phyloP scores from a whole-genome alignment of 2,888 invertebrate genomes.

The Agonopterix heracliana region DNA sequence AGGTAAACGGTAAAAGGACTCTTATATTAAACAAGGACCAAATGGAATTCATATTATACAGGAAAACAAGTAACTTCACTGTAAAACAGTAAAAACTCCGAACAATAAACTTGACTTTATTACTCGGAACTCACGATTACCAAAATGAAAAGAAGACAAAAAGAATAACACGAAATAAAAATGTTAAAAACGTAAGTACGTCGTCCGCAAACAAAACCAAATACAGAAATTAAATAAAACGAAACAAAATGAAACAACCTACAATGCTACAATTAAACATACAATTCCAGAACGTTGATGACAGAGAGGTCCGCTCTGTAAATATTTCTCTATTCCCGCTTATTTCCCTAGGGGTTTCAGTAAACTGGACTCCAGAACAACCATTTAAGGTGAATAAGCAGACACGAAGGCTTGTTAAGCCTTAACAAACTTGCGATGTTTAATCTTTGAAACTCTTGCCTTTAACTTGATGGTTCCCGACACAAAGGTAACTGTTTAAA shows the following conservation, averaged over 20 bases:
- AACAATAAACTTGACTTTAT: no score
- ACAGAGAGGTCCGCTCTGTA: conserved; percentile 32
- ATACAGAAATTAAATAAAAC: no score
- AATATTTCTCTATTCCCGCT: conserved; percentile 45
- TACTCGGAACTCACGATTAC: no score
- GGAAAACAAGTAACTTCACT: no score
- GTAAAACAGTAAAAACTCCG: no score
- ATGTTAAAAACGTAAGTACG: no score
- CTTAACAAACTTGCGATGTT: conserved; percentile 49
- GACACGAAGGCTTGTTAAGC: conserved; percentile 43
- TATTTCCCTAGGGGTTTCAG: conserved; percentile 49
- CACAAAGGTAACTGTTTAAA: conserved; percentile 31
- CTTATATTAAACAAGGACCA: no score
- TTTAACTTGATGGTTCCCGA: conserved; percentile 31
- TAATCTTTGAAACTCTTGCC: conserved; percentile 44
- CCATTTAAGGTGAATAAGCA: conserved; percentile 46
- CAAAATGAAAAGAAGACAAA: no score
- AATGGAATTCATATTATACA: no score
- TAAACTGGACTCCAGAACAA: conserved; percentile 42
- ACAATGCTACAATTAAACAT: conserved; percentile 2
- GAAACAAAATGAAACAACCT: neutral
- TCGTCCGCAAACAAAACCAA: no score
- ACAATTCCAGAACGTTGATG: conserved; percentile 27
- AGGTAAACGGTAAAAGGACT: no score
- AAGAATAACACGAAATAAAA: no score